phyloP scores from a whole-genome alignment of 2,888 invertebrate genomes.

The Gonocerus acuteangulatus region DNA sequence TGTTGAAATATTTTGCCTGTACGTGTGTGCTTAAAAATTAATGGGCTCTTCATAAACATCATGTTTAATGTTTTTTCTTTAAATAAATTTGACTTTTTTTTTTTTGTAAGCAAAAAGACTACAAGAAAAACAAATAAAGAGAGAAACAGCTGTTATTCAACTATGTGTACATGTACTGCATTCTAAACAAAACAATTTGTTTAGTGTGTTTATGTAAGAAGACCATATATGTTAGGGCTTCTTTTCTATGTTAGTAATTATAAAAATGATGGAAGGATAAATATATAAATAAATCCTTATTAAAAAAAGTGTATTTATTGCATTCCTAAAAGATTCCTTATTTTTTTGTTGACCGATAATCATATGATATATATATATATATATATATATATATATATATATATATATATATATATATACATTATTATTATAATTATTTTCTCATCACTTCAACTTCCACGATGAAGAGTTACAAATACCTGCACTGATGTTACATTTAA shows the following conservation, averaged over 20 bases:
- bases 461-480: too few relatives aligned
- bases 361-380: too few relatives aligned
- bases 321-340: neutral
- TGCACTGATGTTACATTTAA: too few relatives aligned
- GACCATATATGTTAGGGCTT: constrained; percentile 34
- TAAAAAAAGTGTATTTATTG: neutral
- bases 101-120: constrained; percentile 16
- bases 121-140: constrained; percentile 21
- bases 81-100: constrained; percentile 2
- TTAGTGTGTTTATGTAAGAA: constrained; percentile 35
- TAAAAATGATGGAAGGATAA: constrained; percentile 28
- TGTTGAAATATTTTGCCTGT: constrained; percentile 32
- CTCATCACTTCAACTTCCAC: too few relatives aligned
- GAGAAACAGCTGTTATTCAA: constrained; percentile 4
- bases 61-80: neutral
- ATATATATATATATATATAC: too few relatives aligned
- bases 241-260: constrained; percentile 35
- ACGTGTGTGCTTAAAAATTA: constrained; percentile 31
- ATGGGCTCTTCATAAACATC: neutral
- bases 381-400: too few relatives aligned
- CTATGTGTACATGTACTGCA: constrained; percentile 31
- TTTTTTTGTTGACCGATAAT: too few relatives aligned
- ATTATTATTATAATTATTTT: too few relatives aligned
- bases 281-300: constrained; percentile 16
- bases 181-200: constrained; percentile 29